phyloP scores from a whole-genome alignment of 1,140 invertebrate species.

The Parapsyche elsis region DNA sequence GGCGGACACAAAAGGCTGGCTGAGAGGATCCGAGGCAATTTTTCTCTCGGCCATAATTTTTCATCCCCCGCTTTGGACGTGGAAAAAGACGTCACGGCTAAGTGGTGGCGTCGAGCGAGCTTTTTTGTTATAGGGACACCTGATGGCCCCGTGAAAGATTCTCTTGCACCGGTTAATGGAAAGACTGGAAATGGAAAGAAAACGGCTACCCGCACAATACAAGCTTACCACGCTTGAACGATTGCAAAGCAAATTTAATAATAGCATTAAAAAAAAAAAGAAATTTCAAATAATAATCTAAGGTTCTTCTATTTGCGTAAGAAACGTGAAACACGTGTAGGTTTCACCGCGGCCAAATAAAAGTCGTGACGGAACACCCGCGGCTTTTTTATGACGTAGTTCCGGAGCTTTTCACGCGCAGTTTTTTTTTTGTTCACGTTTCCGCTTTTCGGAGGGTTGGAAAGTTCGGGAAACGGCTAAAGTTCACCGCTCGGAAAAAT shows the following conservation, averaged over 20 bases:
- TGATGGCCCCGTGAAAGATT: constrained; percentile 40
- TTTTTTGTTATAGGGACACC: constrained; percentile 45
- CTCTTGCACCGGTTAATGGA: constrained; percentile 13
- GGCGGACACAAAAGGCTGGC: constrained; percentile 44
- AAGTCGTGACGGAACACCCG: constrained; percentile 24
- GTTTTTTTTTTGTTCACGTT: neutral
- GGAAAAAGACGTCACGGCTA: constrained; percentile 56
- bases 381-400: constrained; percentile 38
- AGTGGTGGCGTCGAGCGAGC: constrained; percentile 43
- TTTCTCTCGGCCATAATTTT: constrained; percentile 52
- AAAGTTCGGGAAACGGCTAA: neutral
- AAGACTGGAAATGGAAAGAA: neutral
- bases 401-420: constrained; percentile 18
- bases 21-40: constrained; percentile 47
- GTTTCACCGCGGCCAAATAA: constrained; percentile 26
- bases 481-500: constrained; percentile 5
- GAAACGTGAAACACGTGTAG: constrained; percentile 8
- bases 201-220: no score
- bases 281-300: no score
- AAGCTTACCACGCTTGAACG: no score
- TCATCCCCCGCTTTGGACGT: constrained; percentile 49
- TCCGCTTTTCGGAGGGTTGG: constrained; percentile 10
- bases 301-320: neutral
- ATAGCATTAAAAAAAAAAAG: no score
- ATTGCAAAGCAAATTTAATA: no score